Percentiles rank a stretch among this genome's conserved stretches.
Conservation (phyloP, 2,113 vertebrate species). For the Pterophyllum scalare region DNA sequence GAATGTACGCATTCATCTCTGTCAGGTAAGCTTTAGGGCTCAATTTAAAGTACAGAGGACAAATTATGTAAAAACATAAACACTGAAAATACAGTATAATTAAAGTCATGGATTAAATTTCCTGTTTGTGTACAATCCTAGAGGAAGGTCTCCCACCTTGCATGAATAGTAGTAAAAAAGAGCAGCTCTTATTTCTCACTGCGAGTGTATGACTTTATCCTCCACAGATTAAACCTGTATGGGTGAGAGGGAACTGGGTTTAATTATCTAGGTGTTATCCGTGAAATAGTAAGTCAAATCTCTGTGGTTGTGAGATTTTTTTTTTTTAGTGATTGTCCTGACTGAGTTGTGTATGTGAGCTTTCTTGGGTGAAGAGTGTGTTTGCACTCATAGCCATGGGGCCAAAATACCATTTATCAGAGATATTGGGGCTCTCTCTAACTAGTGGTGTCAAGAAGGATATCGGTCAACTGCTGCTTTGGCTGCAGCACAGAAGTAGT, state of each 20-base stretch:
- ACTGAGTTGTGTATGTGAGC: background rate
- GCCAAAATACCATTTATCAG: conserved; percentile 27
- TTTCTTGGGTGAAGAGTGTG: background rate
- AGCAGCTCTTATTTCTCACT: conserved; percentile 29
- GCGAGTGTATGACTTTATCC: conserved; percentile 15
- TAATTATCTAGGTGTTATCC: conserved; percentile 41
- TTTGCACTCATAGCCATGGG: background rate
- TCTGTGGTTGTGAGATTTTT: background rate
- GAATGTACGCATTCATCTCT: conserved; percentile 28
- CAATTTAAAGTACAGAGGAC: conserved; percentile 39
- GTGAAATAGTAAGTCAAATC: background rate
- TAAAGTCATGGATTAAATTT: conserved; percentile 10
- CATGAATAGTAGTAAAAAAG: background rate
- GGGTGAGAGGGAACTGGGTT: background rate
- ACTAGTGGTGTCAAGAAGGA: conserved; percentile 24
- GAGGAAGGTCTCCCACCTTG: background rate
- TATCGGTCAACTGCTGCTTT: conserved; percentile 28
- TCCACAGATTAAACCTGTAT: conserved; percentile 1
- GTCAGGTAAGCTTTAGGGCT: conserved; percentile 32
- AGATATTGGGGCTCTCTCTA: conserved; percentile 13
- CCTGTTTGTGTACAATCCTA: conserved; percentile 18
- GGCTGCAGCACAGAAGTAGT: conserved; percentile 22
- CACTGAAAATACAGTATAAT: background rate
- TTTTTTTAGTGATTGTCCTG: conserved; percentile 10
- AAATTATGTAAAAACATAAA: conserved; percentile 24